Evolutionary conservation across 35 echinoderm and acorn worm species (phyloP), one percentile per base, ranked within the genome.

Genomic region (Lytechinus variegatus): DNA sequence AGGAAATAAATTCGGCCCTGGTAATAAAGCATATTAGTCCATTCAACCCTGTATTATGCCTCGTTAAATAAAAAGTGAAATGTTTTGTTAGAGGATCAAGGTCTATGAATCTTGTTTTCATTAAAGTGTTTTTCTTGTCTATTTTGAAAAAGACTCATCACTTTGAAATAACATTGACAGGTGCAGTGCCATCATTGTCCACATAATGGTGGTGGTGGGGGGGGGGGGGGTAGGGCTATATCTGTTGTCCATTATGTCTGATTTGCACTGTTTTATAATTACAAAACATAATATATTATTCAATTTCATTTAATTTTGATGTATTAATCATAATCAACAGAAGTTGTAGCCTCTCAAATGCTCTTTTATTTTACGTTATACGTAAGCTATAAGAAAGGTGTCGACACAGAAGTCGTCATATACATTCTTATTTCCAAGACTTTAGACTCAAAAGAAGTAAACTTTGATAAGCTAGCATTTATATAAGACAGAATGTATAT

Each of bases 1-100:
- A 71, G 61, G 61, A 71, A 71, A 79, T 79, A 79, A 79, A 16
- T 79, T 79, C 66, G 66, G 66, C 66, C 66, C 66, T 79, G 66
- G 66, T 79, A 24, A 79, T 79, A 79, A 79, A 79, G 21, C 66
- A 79, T 79, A 24, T 79, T 79, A 79, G 66, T 24, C 66, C 66
- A 79, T 79, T 58, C n/a, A 79, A 79, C 3, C 66, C 66, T 44
- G 33, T 44, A 0, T 24, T 19, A 24, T 79, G 66, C 66, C 66
- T 79, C 66, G 66, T 79, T 79, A 79, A n/a, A 79, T 79, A 16
- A 79, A 16, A 79, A 79, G 66, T 24, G 19, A 57, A 24, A 13
- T 72, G 61, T 72, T 72, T 72, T 72, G 66, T 79, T 79, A 79
- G 16, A 7, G 14, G 66, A 79, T 79, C 66, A n/a, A 79, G 66